A percentile compares a stretch with the other conserved stretches of the same genome.
These are phyloP conservation scores for Eustalomyia histrio DNA, from an alignment of 2,888 invertebrate species.

Conservation along the genomic window DNA sequence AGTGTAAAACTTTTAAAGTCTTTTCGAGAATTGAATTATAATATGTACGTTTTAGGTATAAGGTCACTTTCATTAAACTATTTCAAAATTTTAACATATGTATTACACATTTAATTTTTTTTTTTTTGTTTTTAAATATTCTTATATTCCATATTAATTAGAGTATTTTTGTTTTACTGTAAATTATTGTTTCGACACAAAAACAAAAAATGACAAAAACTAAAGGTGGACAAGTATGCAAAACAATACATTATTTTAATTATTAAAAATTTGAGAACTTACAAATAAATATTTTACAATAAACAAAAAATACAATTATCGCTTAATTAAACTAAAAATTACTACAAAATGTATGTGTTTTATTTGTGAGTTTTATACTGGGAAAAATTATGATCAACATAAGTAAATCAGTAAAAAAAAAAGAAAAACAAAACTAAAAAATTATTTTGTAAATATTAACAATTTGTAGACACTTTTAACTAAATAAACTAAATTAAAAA, in stretches of 20 bases:
- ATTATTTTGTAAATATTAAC: constrained; percentile 11
- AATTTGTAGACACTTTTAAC: constrained; percentile 49
- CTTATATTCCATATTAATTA: background rate
- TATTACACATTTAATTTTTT: constrained; percentile 29
- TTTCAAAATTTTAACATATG: constrained; percentile 39
- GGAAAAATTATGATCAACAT: constrained; percentile 72
- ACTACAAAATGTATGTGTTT: constrained; percentile 41
- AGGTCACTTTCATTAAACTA: constrained; percentile 61
- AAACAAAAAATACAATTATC: constrained; percentile 20
- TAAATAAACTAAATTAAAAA: constrained; percentile 27
- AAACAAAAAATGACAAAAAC: background rate
- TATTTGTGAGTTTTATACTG: constrained; percentile 28
- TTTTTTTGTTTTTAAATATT: constrained; percentile 18
- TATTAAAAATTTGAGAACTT: constrained; percentile 9
- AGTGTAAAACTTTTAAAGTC: constrained; percentile 41
- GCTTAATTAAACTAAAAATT: constrained; percentile 24
- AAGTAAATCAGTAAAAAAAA: constrained; percentile 62
- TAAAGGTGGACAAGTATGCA: background rate
- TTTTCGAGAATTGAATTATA: constrained; percentile 36
- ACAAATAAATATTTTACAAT: constrained; percentile 27
- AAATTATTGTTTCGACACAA: constrained; percentile 45
- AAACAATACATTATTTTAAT: background rate
- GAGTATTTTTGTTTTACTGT: constrained; percentile 12
- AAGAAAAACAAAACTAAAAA: constrained; percentile 1
- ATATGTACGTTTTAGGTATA: constrained; percentile 52